A percentile compares a stretch with the other conserved stretches of the same genome.
These are phyloP conservation scores for Metallyticus violacea DNA, from an alignment of 2,888 invertebrate genomes.

Conservation along the genomic window DNA sequence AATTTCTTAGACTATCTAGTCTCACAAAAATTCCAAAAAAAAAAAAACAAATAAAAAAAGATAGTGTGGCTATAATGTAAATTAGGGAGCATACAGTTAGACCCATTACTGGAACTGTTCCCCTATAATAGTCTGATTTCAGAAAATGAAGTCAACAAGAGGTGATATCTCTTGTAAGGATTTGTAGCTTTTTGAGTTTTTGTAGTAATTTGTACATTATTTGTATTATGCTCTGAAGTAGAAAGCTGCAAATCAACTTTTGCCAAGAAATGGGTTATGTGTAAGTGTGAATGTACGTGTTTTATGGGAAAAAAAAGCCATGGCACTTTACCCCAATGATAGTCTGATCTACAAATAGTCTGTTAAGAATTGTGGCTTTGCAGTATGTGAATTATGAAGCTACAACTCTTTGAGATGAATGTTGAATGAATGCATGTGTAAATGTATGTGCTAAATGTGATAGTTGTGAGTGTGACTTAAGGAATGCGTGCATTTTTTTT, in stretches of 20 bases:
- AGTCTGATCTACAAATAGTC: not conserved
- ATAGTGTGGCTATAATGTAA: not conserved
- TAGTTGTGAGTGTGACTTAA: not conserved
- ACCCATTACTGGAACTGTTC: not conserved
- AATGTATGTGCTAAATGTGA: not conserved
- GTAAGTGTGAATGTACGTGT: not conserved
- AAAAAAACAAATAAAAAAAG: not conserved
- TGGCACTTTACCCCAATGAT: not conserved
- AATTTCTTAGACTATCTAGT: constrained; percentile 12
- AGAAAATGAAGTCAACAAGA: not conserved
- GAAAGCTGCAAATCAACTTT: not conserved
- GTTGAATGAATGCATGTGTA: too few species aligned
- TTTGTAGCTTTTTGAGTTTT: not conserved
- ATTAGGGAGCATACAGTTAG: not conserved
- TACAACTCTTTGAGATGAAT: not conserved
- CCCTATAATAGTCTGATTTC: not conserved
- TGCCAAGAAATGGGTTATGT: not conserved
- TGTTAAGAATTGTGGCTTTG: not conserved
- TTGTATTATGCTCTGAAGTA: not conserved
- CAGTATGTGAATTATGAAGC: not conserved
- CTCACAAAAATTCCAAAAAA: not conserved
- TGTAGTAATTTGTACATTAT: not conserved
- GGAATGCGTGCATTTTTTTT: not conserved
- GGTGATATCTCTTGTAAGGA: not conserved
- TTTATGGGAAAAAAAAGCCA: not conserved